Conservation (phyloP, 2,888 invertebrate genomes). For the Mimumesa dahlbomi region DNA sequence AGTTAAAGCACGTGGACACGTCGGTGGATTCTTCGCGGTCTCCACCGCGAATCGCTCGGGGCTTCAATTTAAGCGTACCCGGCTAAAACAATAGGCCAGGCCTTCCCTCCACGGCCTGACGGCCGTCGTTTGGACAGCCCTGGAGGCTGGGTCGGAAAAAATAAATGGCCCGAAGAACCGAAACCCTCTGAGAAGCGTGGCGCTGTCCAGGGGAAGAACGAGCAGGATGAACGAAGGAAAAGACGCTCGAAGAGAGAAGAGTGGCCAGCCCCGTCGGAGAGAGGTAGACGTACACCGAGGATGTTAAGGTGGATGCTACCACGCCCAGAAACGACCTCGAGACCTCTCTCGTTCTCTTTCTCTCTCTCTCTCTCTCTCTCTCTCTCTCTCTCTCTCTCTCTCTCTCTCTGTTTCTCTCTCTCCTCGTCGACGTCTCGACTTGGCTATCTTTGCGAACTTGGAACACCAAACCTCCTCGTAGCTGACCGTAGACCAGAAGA, state of each 20-base stretch:
- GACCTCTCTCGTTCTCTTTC: conserved; percentile 55
- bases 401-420: too few species aligned
- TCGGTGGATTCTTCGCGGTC: conserved; percentile 47
- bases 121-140: conserved; percentile 71
- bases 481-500: too few species aligned
- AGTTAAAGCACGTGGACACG: conserved; percentile 63
- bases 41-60: conserved; percentile 55
- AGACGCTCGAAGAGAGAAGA: conserved; percentile 51
- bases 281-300: conserved; percentile 47
- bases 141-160: conserved; percentile 69
- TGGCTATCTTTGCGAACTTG: too few species aligned
- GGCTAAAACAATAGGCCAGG: conserved; percentile 71
- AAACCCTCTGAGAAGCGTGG: conserved; percentile 59
- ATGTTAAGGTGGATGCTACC: conserved; percentile 74
- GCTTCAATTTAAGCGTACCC: conserved; percentile 70
- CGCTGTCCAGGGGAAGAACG: conserved; percentile 38
- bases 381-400: too few species aligned
- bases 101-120: conserved; percentile 60
- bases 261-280: conserved; percentile 5
- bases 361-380: conserved; percentile 33
- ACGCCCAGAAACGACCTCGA: conserved; percentile 77
- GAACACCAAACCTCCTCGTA: too few species aligned
- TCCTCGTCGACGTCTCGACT: conserved; percentile 60
- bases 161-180: conserved; percentile 71
- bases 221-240: conserved; percentile 49